Base-by-base conservation (phyloP, 1,140 invertebrate species). In the Hyles vespertilio region DNA sequence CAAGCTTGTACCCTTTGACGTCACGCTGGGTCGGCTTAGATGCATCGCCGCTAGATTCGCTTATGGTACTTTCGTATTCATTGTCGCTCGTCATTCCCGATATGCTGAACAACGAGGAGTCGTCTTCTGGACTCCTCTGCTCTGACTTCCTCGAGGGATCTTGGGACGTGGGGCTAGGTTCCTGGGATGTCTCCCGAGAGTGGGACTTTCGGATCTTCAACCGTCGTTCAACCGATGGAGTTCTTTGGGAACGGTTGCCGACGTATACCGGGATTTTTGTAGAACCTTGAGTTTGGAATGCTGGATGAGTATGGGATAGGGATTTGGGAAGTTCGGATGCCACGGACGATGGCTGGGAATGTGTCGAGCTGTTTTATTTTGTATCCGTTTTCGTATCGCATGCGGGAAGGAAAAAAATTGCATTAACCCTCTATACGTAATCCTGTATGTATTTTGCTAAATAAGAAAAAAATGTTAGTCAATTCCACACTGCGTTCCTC, bases 1-100 rank as follows among this genome's bases (percentile, higher is more conserved):
- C 72, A 79, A 75, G 77, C 79, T 70, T 79, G 82, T 84, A 87
- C 85, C 78, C 81, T 88, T 81, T 86, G 60, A 75, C 70, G 68
- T 84, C 80, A 67, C 86, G 84, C 67, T 89, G 87, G 57, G 81
- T 89, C 51, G 84, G 83, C 75, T 90, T 88, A 56, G 89, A 87
- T 48, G 82, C 83, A 56, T 89, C 86, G 47, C 88, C 88, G 69
- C 87, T 89, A 57, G 88, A 89, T 63, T 89, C 88, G 69, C 81
- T 89, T 72, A 89, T 81, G 73, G 86, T 89, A 84, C 86, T 87
- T 52, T 89, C 86, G 69, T 78, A 87, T 78, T 89, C 84, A 86
- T 87, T 87, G 80, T 89, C 88, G 69, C 84, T 90, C 59, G 88
- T 89, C 79, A 90, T 89, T 79, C 88, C 88, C 54, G 89, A 90